phyloP scores from a whole-genome alignment of 2,888 invertebrate species.

The Lasioglossum villosulum region DNA sequence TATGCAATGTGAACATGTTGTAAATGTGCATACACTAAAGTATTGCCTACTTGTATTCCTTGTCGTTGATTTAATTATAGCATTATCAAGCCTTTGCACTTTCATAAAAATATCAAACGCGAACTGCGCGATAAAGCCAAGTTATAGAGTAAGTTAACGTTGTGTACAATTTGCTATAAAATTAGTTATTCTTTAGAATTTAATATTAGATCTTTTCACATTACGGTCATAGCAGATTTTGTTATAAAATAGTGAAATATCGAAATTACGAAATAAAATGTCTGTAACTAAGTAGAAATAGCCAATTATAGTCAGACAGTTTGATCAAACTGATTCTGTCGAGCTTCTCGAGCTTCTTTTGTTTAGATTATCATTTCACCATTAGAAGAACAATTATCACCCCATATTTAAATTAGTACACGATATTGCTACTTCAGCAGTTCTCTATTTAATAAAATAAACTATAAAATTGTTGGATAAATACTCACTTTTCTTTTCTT shows the following conservation, averaged over 20 bases:
- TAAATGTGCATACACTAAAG: not conserved
- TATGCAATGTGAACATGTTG: constrained; percentile 81
- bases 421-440: not conserved
- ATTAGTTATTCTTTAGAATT: not conserved
- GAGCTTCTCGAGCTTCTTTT: not conserved
- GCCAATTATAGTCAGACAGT: not conserved
- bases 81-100: not conserved
- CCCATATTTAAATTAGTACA: not conserved
- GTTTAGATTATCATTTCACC: not conserved
- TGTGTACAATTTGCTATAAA: not conserved
- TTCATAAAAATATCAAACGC: too few species aligned
- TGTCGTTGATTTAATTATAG: not conserved
- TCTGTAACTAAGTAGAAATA: not conserved
- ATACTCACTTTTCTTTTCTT: constrained; percentile 90
- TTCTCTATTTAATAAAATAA: not conserved
- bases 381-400: not conserved
- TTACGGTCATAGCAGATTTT: too few species aligned
- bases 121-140: too few species aligned
- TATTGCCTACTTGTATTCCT: not conserved
- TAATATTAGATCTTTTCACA: too few species aligned
- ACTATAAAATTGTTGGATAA: not conserved
- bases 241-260: too few species aligned
- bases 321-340: not conserved
- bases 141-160: not conserved
- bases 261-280: too few species aligned